Percentiles rank a stretch among this genome's conserved stretches.
phyloP scores from a whole-genome alignment of 2,113 vertebrate genomes.

The Mormyrus iriodes region DNA sequence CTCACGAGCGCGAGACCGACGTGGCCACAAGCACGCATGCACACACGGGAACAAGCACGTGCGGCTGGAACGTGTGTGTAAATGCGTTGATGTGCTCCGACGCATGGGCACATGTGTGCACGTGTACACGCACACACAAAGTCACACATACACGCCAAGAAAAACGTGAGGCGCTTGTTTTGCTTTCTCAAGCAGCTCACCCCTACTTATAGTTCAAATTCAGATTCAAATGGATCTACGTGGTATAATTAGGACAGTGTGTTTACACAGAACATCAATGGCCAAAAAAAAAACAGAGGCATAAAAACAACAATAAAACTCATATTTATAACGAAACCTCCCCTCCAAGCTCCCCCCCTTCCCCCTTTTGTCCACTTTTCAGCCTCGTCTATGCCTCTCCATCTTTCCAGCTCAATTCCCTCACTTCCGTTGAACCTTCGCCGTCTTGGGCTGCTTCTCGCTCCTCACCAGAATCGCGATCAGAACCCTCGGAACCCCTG shows the following conservation, averaged over 20 bases:
- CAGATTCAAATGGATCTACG: constrained; percentile 49
- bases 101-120: background rate
- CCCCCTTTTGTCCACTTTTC: constrained; percentile 34
- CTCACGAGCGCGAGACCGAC: background rate
- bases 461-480: constrained; percentile 8
- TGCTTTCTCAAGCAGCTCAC: constrained; percentile 35
- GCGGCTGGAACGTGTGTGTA: background rate
- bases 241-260: constrained; percentile 39
- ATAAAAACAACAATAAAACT: constrained; percentile 46
- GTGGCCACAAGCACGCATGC: background rate
- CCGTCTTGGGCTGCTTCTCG: background rate
- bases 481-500: constrained; percentile 22
- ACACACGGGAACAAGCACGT: background rate
- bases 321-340: constrained; percentile 46
- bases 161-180: constrained; percentile 15
- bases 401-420: constrained; percentile 1
- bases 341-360: constrained; percentile 37
- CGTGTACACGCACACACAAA: constrained; percentile 33
- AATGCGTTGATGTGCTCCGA: too few species aligned
- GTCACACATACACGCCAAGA: constrained; percentile 8
- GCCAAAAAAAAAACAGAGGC: constrained; percentile 36
- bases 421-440: constrained; percentile 26
- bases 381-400: constrained; percentile 7
- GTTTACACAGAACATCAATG: constrained; percentile 48
- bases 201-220: constrained; percentile 38